Percentiles rank a stretch among this genome's conserved stretches.
Evolutionary conservation across 1,140 invertebrate genomes (phyloP).

Genomic region (Bemisia tabaci): DNA sequence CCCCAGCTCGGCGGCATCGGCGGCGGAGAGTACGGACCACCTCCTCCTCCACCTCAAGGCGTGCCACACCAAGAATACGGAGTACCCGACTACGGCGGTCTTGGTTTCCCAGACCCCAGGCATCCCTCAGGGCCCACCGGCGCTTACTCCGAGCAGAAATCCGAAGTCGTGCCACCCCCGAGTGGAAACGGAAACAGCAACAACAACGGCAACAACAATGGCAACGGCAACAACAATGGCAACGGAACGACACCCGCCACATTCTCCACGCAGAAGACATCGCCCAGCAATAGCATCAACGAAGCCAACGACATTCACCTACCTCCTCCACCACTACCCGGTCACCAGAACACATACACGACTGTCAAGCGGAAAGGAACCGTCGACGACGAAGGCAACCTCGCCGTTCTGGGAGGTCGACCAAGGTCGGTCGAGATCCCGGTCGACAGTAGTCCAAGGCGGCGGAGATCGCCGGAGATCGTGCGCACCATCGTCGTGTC

Average conservation of each 20-base stretch:
- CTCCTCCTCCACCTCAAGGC: conserved; percentile 17
- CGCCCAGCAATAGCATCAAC: conserved; percentile 6
- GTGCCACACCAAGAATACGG: conserved; percentile 50
- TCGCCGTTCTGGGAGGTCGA: conserved; percentile 59
- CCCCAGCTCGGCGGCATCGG: conserved; percentile 33
- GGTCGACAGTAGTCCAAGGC: conserved; percentile 38
- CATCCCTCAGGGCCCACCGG: conserved; percentile 65
- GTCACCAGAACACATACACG: conserved; percentile 53
- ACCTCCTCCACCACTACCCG: conserved; percentile 64
- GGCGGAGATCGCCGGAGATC: conserved; percentile 37
- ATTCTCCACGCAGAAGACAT: conserved; percentile 39
- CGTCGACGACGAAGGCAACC: conserved; percentile 52
- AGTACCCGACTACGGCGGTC: conserved; percentile 22
- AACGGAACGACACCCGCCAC: conserved; percentile 35
- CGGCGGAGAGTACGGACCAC: conserved; percentile 21
- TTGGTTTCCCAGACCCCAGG: conserved; percentile 45
- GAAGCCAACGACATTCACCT: conserved; percentile 48
- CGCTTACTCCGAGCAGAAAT: conserved; percentile 65
- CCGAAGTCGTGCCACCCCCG: conserved; percentile 61
- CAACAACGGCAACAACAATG: conserved; percentile 27
- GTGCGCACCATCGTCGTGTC: conserved; percentile 37
- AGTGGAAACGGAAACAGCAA: conserved; percentile 34
- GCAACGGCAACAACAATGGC: conserved; percentile 25
- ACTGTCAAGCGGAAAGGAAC: conserved; percentile 70
- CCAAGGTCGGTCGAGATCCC: conserved; percentile 58